These are phyloP conservation scores for Pipistrellus nathusii DNA, from an alignment of 2,797 vertebrate species.

Conservation along the genomic window DNA sequence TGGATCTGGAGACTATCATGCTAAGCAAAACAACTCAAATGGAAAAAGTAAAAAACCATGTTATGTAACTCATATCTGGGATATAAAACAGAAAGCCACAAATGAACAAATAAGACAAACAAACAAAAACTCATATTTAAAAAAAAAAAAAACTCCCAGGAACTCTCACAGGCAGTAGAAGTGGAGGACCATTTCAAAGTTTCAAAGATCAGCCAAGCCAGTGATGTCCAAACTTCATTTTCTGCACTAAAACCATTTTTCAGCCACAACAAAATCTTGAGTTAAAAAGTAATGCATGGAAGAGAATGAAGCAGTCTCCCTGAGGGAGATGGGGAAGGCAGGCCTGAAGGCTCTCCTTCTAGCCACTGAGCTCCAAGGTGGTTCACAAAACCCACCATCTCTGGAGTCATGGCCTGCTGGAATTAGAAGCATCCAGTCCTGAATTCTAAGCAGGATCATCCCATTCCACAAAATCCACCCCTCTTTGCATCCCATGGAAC, in stretches of 20 bases:
- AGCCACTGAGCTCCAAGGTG: fast-evolving
- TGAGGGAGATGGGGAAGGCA: not conserved
- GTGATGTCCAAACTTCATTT: not conserved
- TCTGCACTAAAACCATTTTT: not conserved
- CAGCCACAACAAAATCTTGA: not conserved
- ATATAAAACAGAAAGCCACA: not conserved
- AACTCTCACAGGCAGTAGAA: not conserved
- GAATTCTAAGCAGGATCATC: not conserved
- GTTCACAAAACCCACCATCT: not conserved
- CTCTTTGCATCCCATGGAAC: fast-evolving
- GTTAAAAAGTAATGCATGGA: not conserved
- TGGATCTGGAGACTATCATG: not conserved
- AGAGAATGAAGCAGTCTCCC: not conserved
- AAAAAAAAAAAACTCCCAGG: not conserved
- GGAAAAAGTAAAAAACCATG: not conserved
- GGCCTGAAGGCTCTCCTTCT: not conserved
- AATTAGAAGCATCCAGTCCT: not conserved
- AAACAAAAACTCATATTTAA: not conserved
- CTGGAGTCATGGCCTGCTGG: not conserved
- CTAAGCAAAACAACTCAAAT: not conserved
- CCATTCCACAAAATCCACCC: not conserved
- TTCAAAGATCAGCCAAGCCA: not conserved
- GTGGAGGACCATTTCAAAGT: not conserved
- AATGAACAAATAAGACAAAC: not conserved
- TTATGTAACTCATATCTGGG: not conserved